Evolutionary conservation across 2,113 vertebrate genomes (phyloP), one percentile per base, ranked within the genome.

Genomic region (human (Homo sapiens)): DNA sequence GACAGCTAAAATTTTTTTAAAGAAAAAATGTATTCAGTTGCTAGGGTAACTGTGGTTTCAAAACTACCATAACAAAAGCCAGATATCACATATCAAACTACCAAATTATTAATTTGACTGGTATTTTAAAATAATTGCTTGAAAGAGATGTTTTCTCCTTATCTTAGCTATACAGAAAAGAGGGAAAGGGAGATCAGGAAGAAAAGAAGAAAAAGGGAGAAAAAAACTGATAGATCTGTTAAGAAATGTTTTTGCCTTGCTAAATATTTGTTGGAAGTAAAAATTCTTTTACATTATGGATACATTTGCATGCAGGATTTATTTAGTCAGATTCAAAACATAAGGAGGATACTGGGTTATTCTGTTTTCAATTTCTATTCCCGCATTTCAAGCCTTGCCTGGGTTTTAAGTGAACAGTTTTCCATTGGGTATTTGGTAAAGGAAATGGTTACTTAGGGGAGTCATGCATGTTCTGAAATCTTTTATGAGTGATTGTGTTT

Each of bases 11-110:
- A 75, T 76, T 90, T 89, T 94, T 91, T 93, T 87, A 90, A 98
- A 84, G 23, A 95, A 98, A 98, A 98, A 98, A 98, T 97, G 98
- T 97, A 97, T 98, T 98, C 96, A 94, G 98, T 99, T 98, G 98
- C 98, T 98, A 99, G 97, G 98, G 98, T 97, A 98, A 99, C 98
- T 98, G 96, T 98, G 95, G 96, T 98, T 98, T 98, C 98, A 98
- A 98, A 98, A 98, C 98, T 98, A 98, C 93, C 1, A 22, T 96
- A 98, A 98, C 98, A 98, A 98, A 98, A 97, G 97, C 97, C 95
- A 97, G 94, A 97, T 98, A 98, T 97, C 61, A 81, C 97, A 97
- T 97, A 98, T 97, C 98, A 96, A 98, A 98, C 95, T 97, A 98
- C 97, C 97, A 98, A 98, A 97, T 98, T 98, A 89, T 96, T 98